Percentiles rank a stretch among this genome's conserved stretches.
phyloP scores from a whole-genome alignment of 2,888 invertebrate species.

The Lasioglossum villosulum region DNA sequence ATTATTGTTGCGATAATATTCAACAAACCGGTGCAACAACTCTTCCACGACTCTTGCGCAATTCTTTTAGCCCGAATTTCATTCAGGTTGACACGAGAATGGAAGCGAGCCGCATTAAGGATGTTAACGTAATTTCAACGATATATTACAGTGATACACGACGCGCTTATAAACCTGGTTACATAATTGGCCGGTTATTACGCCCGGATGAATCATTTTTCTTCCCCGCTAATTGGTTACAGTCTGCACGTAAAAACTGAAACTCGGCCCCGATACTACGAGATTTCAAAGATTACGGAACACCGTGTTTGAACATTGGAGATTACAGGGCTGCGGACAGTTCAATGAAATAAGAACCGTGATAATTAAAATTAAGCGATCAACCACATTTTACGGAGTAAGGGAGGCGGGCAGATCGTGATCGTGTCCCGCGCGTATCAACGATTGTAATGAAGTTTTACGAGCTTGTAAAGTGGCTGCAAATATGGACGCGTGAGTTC shows the following conservation, averaged over 20 bases:
- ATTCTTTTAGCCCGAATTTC: background rate
- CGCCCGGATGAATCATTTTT: background rate
- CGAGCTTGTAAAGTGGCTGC: conserved; percentile 46
- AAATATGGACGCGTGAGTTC: conserved; percentile 34
- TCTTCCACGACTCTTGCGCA: background rate
- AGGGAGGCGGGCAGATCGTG: background rate
- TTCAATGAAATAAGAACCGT: background rate
- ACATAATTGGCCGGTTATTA: conserved; percentile 45
- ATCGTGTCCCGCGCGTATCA: conserved; percentile 21
- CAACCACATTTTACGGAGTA: background rate
- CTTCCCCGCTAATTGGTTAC: conserved; percentile 34
- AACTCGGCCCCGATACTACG: background rate
- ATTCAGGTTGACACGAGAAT: background rate
- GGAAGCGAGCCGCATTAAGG: background rate
- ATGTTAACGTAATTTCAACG: conserved; percentile 30
- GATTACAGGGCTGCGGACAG: conserved; percentile 19
- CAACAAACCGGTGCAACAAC: background rate
- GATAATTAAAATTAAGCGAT: conserved; percentile 32
- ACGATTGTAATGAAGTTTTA: conserved; percentile 54
- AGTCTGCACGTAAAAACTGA: conserved; percentile 7
- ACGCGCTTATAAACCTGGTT: conserved; percentile 2
- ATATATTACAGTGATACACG: conserved; percentile 29
- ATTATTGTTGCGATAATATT: background rate
- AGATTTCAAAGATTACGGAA: background rate
- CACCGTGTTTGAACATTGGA: conserved; percentile 3